Evolutionary conservation across 2,888 invertebrate species (phyloP).

Genomic region (Standfussiana lucernea): DNA sequence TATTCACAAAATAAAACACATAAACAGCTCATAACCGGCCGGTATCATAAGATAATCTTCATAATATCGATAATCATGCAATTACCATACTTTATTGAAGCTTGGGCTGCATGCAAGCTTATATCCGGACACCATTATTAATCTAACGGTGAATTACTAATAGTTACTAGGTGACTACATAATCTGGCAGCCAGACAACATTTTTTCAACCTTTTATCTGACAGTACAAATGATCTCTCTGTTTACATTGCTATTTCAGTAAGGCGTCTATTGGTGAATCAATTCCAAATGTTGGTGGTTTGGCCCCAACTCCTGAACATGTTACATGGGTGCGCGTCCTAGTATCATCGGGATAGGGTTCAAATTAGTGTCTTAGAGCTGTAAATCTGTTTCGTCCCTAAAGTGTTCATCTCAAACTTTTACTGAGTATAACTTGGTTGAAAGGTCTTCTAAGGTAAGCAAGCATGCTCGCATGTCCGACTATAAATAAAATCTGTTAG

Average conservation of each 20-base stretch:
- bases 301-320: constrained; percentile 74
- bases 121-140: not conserved
- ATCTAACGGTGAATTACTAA: not conserved
- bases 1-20: not conserved
- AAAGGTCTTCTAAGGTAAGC: constrained; percentile 56
- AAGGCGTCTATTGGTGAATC: constrained; percentile 14
- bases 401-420: constrained; percentile 14
- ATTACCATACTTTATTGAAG: not conserved
- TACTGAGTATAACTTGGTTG: constrained; percentile 12
- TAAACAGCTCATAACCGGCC: not conserved
- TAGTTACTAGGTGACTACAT: not conserved
- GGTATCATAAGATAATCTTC: too few relatives aligned
- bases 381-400: constrained; percentile 34
- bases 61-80: not conserved
- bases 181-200: constrained; percentile 15
- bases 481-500: constrained; percentile 19
- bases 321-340: constrained; percentile 55
- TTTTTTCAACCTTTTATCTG: constrained; percentile 22
- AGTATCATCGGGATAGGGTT: constrained; percentile 44
- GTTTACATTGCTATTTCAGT: constrained; percentile 34
- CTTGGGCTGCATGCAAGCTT: not conserved
- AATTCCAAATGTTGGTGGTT: constrained; percentile 30
- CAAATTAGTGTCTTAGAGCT: constrained; percentile 22
- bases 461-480: constrained; percentile 58
- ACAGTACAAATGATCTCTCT: constrained; percentile 28